phyloP scores from a whole-genome alignment of 2,888 invertebrate genomes.

The Nyleta sp. region DNA sequence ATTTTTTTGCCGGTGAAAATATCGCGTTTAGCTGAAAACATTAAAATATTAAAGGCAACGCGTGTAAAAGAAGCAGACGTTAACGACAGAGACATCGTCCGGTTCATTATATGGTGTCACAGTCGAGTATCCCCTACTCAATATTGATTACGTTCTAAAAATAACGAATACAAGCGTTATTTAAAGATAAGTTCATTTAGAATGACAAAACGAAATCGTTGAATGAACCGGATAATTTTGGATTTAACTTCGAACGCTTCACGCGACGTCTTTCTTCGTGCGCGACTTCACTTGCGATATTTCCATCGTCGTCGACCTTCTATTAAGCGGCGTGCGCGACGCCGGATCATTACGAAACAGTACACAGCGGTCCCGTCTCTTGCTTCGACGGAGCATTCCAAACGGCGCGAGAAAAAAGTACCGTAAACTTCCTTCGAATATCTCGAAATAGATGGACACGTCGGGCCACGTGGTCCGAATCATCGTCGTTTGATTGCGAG shows the following conservation, averaged over 20 bases:
- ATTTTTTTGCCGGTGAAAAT: not conserved
- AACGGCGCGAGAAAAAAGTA: slow-evolving; percentile 45
- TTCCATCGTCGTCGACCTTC: slow-evolving; percentile 62
- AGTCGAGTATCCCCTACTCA: slow-evolving; percentile 48
- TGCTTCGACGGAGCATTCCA: slow-evolving; percentile 34
- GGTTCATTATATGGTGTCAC: slow-evolving; percentile 46
- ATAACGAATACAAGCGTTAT: slow-evolving; percentile 40
- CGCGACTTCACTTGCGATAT: slow-evolving; percentile 57
- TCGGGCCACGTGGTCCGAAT: slow-evolving; percentile 73
- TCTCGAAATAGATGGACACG: slow-evolving; percentile 69
- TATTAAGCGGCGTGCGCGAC: slow-evolving; percentile 47
- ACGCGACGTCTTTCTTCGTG: slow-evolving; percentile 51
- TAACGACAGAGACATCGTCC: slow-evolving; percentile 48
- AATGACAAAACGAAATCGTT: slow-evolving; percentile 55
- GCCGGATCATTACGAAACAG: slow-evolving; percentile 56
- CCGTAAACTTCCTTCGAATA: slow-evolving; percentile 55
- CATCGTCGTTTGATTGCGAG: slow-evolving; percentile 65
- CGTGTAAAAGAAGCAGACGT: slow-evolving; percentile 34
- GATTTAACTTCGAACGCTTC: slow-evolving; percentile 38
- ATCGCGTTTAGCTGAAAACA: slow-evolving; percentile 4
- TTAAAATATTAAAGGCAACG: slow-evolving; percentile 26
- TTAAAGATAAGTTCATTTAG: slow-evolving; percentile 52
- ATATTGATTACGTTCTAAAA: slow-evolving; percentile 60
- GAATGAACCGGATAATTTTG: slow-evolving; percentile 57
- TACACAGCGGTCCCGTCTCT: slow-evolving; percentile 1